Conservation (phyloP, 1,140 invertebrate genomes). For the Neodiprion pinetum region DNA sequence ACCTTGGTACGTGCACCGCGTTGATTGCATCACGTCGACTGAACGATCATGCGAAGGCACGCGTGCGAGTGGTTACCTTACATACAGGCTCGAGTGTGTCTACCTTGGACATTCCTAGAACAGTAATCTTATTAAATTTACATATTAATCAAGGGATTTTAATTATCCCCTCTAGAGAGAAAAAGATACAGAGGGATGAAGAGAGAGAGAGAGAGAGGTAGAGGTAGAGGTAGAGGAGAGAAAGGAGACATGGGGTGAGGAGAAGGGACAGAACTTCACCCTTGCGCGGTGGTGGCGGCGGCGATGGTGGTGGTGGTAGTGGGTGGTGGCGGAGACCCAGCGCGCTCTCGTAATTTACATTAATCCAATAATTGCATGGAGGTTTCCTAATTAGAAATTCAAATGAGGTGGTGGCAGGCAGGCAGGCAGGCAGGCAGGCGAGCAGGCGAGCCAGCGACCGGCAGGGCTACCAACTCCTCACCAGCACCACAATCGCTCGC, state of each 20-base stretch:
- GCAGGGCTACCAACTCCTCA: constrained; percentile 60
- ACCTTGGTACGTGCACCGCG: too few relatives aligned
- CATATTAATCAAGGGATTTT: constrained; percentile 98
- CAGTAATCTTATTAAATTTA: constrained; percentile 97
- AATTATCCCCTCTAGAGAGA: constrained; percentile 76
- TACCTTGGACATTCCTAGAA: constrained; percentile 67
- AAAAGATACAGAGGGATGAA: constrained; percentile 24
- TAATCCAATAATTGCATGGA: constrained; percentile 93
- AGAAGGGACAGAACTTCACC: constrained; percentile 46
- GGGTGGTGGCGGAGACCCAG: constrained; percentile 64
- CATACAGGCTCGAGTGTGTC: constrained; percentile 38
- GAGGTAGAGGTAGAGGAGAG: constrained; percentile 30
- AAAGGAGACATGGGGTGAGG: constrained; percentile 21
- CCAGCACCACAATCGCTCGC: constrained; percentile 41
- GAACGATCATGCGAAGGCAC: too few relatives aligned
- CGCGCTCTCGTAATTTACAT: constrained; percentile 88
- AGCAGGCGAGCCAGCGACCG: constrained; percentile 37
- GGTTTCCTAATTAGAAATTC: constrained; percentile 91
- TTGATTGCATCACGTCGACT: too few relatives aligned
- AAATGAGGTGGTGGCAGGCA: constrained; percentile 81
- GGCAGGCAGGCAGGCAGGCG: constrained; percentile 56
- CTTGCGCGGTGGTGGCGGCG: constrained; percentile 56
- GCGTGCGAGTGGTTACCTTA: not conserved
- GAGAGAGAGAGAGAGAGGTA: constrained; percentile 28
- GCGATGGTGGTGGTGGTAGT: constrained; percentile 45